Base-by-base conservation (phyloP, 2,797 vertebrate species). In the Anabas testudineus region DNA sequence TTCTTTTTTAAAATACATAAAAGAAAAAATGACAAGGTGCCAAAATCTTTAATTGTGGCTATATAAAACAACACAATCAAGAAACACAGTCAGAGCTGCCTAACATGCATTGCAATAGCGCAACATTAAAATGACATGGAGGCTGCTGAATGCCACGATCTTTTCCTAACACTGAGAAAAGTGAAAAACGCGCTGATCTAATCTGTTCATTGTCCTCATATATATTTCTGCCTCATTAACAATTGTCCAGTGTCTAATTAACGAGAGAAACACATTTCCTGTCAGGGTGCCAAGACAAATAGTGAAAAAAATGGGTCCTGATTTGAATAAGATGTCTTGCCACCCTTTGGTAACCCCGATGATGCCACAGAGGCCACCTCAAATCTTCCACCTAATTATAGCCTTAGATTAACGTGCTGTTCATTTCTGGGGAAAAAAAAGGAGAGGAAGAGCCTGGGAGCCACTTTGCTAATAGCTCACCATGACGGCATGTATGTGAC, bases 391-490 rank as follows among this genome's bases (percentile, higher is more conserved):
- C 28, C 8, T 77, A 77, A 67, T 75, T 69, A 62, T 49, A 13
- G 54, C 14, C 19, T 62, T 0, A 47, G 18, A 76, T 70, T 42
- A 74, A 76, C 24, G 24, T 28, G 14, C 21, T 19, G 47, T 19
- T 80, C 49, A 59, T 37, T 48, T 32, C 46, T 4, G 10, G 7
- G 9, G 2, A 18, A 42, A 19, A 32, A 22, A 10, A 26, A 10
- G 1, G 18, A 24, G 21, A 18, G 37, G 30, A 28, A 37, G 10
- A 14, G 6, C 10, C 58, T 72, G 56, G 30, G 62, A 81, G 75
- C 67, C 60, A 64, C 49, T n/a, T 12, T 63, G 64, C n/a, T 19
- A 67, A 39, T 65, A 77, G 73, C 65, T 76, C 67, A 58, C 71
- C 16, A 10, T 55, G 74, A 80, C 65, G 32, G 10, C 45, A 21